Percentiles rank a stretch among this genome's conserved stretches.
phyloP scores from a whole-genome alignment of 2,888 invertebrate genomes.

The Arctia plantaginis region DNA sequence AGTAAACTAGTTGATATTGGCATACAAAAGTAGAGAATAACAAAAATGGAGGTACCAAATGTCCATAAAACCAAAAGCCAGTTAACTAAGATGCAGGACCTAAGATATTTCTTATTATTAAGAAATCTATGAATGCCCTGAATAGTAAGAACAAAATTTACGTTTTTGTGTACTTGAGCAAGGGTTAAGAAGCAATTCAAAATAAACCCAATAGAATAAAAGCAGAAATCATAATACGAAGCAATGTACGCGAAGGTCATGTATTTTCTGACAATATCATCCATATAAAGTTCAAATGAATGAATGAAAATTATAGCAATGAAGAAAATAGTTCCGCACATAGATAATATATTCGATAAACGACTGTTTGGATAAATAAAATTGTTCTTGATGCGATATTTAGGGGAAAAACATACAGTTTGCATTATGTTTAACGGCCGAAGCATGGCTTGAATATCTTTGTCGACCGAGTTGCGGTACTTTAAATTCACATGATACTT shows the following conservation, averaged over 20 bases:
- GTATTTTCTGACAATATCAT: not conserved
- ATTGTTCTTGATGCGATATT: too few species aligned
- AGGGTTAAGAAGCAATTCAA: too few species aligned
- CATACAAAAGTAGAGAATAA: not conserved
- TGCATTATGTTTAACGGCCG: not conserved
- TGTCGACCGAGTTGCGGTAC: not conserved
- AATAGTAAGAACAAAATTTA: slow-evolving; percentile 23
- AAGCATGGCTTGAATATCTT: too few species aligned
- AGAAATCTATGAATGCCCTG: too few species aligned
- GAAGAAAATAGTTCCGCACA: not conserved
- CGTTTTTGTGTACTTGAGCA: slow-evolving; percentile 1
- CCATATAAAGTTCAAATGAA: not conserved
- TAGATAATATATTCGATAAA: too few species aligned
- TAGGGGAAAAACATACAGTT: not conserved
- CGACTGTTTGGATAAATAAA: too few species aligned
- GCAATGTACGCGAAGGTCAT: not conserved
- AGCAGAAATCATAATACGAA: too few species aligned
- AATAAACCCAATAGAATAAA: too few species aligned
- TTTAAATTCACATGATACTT: too few species aligned
- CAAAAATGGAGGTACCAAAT: not conserved
- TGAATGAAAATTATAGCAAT: too few species aligned
- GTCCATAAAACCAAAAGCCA: not conserved
- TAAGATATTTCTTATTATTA: not conserved
- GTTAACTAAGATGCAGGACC: not conserved
- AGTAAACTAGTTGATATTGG: not conserved